Conservation (phyloP, 2,888 invertebrate genomes). For the Temnothorax ravouxi region DNA sequence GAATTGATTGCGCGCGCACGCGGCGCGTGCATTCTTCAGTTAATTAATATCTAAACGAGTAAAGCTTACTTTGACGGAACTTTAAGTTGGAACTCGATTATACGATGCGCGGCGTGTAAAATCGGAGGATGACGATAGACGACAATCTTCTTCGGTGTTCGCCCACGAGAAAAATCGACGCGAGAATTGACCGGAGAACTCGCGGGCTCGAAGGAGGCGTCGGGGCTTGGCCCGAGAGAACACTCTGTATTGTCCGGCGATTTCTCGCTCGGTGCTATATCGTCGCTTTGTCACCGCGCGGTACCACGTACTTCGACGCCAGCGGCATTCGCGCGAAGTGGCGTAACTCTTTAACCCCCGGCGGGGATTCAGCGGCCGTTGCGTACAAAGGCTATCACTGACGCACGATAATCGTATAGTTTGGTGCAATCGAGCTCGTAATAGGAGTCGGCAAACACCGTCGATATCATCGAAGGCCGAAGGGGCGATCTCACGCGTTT, state of each 20-base stretch:
- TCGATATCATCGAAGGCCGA: slow-evolving; percentile 82
- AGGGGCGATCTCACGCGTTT: slow-evolving; percentile 67
- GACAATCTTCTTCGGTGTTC: neutral
- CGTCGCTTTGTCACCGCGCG: slow-evolving; percentile 1
- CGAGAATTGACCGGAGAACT: neutral
- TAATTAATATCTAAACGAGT: slow-evolving; percentile 16
- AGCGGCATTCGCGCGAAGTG: slow-evolving; percentile 26
- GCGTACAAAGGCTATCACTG: slow-evolving; percentile 77
- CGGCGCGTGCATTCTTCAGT: slow-evolving; percentile 7
- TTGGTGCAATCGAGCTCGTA: slow-evolving; percentile 83
- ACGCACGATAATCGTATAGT: slow-evolving; percentile 85
- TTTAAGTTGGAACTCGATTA: neutral
- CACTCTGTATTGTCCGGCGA: neutral
- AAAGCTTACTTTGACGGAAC: neutral
- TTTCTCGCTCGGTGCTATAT: neutral
- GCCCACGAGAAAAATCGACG: neutral
- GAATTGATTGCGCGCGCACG: slow-evolving; percentile 66
- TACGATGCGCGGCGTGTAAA: neutral
- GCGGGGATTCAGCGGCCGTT: slow-evolving; percentile 10
- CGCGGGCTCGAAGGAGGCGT: neutral
- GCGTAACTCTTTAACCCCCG: slow-evolving; percentile 42
- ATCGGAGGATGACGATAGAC: neutral
- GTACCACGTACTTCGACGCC: neutral
- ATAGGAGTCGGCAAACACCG: slow-evolving; percentile 85
- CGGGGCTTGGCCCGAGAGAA: neutral